These are phyloP conservation scores for Ctenodactylus gundi DNA, from an alignment of 2,113 vertebrate genomes.

Conservation along the genomic window DNA sequence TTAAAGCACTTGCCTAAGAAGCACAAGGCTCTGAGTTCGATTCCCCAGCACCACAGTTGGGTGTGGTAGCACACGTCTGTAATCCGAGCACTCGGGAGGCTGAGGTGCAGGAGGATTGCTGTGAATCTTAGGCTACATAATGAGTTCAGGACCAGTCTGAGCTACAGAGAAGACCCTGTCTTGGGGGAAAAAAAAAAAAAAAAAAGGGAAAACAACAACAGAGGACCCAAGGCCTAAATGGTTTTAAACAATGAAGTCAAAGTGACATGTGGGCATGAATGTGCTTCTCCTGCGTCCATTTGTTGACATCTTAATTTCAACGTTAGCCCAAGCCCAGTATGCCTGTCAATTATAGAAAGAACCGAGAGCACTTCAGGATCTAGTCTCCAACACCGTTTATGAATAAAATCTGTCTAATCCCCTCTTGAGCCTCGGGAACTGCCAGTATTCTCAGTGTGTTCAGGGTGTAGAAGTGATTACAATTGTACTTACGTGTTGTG, in stretches of 20 bases:
- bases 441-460: not conserved
- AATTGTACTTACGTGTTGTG: not conserved
- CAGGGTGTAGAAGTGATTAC: not conserved
- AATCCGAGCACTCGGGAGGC: no score
- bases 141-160: no score
- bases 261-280: fast-evolving
- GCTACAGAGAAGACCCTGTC: no score
- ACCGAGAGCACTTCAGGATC: not conserved
- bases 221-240: not conserved
- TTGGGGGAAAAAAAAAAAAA: no score
- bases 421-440: not conserved
- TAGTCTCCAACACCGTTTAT: not conserved
- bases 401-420: not conserved
- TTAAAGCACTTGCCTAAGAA: no score
- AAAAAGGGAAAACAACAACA: no score
- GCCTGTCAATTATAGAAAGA: not conserved
- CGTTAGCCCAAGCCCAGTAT: not conserved
- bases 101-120: no score
- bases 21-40: no score
- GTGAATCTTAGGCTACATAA: no score
- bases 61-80: no score
- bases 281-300: not conserved
- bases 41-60: no score
- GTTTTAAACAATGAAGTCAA: not conserved
- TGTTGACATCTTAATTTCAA: not conserved